These are phyloP conservation scores for human (Homo sapiens) DNA, from an alignment of 2,113 vertebrate species.

Conservation along the genomic window DNA sequence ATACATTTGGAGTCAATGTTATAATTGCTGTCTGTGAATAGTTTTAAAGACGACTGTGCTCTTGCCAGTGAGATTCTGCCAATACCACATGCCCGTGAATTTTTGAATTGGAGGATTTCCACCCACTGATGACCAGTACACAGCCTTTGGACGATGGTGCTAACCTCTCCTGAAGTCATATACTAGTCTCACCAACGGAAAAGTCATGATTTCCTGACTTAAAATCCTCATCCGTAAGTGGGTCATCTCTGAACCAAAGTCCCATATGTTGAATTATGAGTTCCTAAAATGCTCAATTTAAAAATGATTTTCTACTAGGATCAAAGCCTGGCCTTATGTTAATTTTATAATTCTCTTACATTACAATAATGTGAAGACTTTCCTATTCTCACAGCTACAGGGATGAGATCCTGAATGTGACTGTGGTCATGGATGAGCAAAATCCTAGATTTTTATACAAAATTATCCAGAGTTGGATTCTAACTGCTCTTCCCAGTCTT, in stretches of 20 bases:
- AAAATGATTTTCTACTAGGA: neutral
- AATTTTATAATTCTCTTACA: neutral
- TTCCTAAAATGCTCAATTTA: neutral
- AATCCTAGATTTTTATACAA: neutral
- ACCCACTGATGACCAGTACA: neutral
- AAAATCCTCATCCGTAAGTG: neutral
- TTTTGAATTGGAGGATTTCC: neutral
- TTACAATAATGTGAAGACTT: neutral
- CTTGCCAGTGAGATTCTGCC: neutral
- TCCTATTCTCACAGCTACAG: neutral
- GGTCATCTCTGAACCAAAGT: neutral
- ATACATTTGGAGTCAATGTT: neutral
- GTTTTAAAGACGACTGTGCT: neutral
- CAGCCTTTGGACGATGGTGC: neutral
- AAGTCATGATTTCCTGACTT: neutral
- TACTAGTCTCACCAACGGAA: neutral
- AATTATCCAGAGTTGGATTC: neutral
- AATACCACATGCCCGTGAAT: neutral
- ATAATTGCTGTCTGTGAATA: neutral
- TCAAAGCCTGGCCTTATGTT: neutral
- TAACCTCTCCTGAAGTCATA: neutral
- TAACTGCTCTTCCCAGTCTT: neutral
- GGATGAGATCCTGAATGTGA: neutral
- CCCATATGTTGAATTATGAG: neutral
- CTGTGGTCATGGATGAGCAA: neutral